Conservation (phyloP, 2,888 invertebrate species). For the Spicauda simplicius region DNA sequence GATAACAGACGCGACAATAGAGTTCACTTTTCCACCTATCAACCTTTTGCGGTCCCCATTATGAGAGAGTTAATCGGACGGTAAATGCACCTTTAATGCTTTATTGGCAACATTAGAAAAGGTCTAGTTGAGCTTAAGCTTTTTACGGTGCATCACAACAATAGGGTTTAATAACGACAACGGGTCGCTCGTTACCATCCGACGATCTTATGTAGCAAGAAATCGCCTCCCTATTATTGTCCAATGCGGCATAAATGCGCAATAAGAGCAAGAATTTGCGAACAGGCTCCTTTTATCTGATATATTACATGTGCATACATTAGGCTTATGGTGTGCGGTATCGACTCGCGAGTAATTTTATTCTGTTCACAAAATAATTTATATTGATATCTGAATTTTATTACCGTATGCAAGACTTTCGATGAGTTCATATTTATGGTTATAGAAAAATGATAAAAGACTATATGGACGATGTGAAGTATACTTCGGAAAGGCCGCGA, state of each 20-base stretch:
- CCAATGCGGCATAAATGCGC: constrained; percentile 58
- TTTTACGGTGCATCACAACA: constrained; percentile 73
- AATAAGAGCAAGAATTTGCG: constrained; percentile 66
- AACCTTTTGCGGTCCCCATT: constrained; percentile 43
- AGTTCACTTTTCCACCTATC: constrained; percentile 53
- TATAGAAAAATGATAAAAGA: constrained; percentile 15
- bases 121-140: constrained; percentile 59
- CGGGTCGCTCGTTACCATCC: constrained; percentile 68
- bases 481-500: constrained; percentile 7
- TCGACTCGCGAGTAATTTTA: constrained; percentile 29
- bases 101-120: constrained; percentile 74
- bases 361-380: constrained; percentile 24
- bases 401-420: constrained; percentile 10
- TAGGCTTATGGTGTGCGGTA: constrained; percentile 20
- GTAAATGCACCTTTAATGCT: constrained; percentile 69
- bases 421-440: constrained; percentile 16
- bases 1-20: constrained; percentile 64
- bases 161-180: constrained; percentile 72
- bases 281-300: constrained; percentile 55
- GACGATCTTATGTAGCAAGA: constrained; percentile 64
- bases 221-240: constrained; percentile 69
- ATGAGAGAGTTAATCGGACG: constrained; percentile 55
- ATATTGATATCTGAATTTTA: constrained; percentile 20
- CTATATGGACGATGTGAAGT: constrained; percentile 3
- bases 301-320: constrained; percentile 33